Percentiles rank a stretch among this genome's conserved stretches.
Conservation (phyloP, 1,140 invertebrate genomes). For the Scaptomyza pallida region DNA sequence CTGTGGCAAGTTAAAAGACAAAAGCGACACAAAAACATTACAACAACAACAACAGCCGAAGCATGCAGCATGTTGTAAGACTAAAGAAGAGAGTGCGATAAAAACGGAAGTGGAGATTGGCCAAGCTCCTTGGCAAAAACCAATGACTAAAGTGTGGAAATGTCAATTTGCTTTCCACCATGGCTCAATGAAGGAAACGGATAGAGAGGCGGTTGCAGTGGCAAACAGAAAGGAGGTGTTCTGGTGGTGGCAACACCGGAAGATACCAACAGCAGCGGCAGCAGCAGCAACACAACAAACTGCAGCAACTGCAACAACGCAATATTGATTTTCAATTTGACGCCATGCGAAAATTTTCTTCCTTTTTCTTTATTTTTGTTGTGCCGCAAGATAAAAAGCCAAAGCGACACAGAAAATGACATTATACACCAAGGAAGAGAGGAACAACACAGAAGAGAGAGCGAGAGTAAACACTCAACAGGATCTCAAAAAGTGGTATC, state of each 20-base stretch:
- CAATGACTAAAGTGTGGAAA: conserved; percentile 70
- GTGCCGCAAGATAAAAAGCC: conserved; percentile 51
- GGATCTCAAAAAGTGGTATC: not conserved
- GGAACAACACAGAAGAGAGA: not conserved
- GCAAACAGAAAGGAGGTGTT: no score
- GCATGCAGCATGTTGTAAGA: not conserved
- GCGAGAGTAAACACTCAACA: not conserved
- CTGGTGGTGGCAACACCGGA: conserved; percentile 14
- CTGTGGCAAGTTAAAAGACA: conserved; percentile 53
- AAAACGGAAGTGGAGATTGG: conserved; percentile 76
- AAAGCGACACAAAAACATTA: conserved; percentile 58
- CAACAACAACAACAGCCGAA: conserved; percentile 26
- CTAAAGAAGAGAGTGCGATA: conserved; percentile 27
- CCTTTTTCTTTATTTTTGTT: not conserved
- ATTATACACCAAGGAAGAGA: conserved; percentile 32
- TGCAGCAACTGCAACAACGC: conserved; percentile 51
- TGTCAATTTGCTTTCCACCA: conserved; percentile 74
- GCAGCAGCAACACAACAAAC: conserved; percentile 44
- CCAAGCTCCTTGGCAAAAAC: conserved; percentile 39
- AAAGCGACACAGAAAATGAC: conserved; percentile 51
- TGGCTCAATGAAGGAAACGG: conserved; percentile 2
- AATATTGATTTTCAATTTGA: conserved; percentile 80
- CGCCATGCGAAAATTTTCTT: conserved; percentile 19
- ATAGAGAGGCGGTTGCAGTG: not conserved
- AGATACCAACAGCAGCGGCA: conserved; percentile 31